Conservation (phyloP, 2,888 invertebrate species). For the Drosophila engyochracea region DNA sequence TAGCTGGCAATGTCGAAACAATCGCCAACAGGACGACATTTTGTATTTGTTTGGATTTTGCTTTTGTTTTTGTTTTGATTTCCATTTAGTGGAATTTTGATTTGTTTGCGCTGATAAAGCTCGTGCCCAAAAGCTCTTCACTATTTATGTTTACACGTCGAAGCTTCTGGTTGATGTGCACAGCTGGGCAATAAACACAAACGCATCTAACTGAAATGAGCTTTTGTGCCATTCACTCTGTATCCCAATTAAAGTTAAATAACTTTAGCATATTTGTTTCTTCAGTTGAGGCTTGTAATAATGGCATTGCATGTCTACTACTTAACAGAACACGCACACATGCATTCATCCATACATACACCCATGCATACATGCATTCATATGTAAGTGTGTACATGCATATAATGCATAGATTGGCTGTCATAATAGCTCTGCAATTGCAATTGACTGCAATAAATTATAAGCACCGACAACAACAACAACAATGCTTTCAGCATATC, state of each 20-base stretch:
- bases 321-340: slow-evolving; percentile 24
- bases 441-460: slow-evolving; percentile 63
- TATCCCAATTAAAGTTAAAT: neutral
- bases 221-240: slow-evolving; percentile 2
- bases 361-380: neutral
- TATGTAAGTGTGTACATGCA: neutral
- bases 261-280: neutral
- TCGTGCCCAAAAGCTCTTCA: slow-evolving; percentile 24
- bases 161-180: slow-evolving; percentile 33
- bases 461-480: slow-evolving; percentile 42
- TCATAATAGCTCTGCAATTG: slow-evolving; percentile 63
- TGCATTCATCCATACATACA: neutral
- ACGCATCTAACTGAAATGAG: slow-evolving; percentile 1
- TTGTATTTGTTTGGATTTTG: slow-evolving; percentile 9
- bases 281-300: slow-evolving; percentile 22
- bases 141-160: slow-evolving; percentile 41
- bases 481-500: neutral
- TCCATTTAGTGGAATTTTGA: neutral
- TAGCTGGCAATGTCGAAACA: neutral
- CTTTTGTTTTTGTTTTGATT: slow-evolving; percentile 36
- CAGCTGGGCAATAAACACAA: slow-evolving; percentile 21
- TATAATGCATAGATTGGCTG: slow-evolving; percentile 28
- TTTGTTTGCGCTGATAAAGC: slow-evolving; percentile 22
- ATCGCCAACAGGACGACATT: neutral
- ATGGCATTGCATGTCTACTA: slow-evolving; percentile 10